Evolutionary conservation across 2,797 vertebrate genomes (phyloP).

Genomic region (Microctenopoma stevenorrisi): DNA sequence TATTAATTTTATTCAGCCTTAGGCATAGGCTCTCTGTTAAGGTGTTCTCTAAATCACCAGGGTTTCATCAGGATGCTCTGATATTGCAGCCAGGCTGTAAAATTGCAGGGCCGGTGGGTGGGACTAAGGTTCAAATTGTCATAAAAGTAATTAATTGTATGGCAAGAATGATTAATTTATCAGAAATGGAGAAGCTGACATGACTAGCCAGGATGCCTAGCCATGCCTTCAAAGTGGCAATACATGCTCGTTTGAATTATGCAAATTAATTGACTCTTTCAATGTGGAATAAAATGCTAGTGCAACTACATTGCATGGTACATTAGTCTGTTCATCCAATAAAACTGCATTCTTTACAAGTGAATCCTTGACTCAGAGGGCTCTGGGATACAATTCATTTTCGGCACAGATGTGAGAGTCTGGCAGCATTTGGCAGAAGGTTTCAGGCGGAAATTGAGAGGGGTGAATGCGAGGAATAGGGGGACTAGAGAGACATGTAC

Average conservation of each 20-base stretch:
- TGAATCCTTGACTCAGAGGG: conserved; percentile 87
- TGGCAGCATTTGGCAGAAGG: conserved; percentile 78
- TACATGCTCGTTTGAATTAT: conserved; percentile 96
- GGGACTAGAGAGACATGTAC: conserved; percentile 38
- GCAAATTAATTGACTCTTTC: conserved; percentile 99
- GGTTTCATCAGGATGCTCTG: conserved; percentile 89
- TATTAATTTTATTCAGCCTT: conserved; percentile 99
- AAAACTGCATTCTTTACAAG: conserved; percentile 92
- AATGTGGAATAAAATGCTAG: conserved; percentile 99
- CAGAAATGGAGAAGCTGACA: conserved; percentile 86
- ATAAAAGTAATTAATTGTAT: conserved; percentile 99
- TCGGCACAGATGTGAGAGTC: conserved; percentile 84
- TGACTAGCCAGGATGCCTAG: conserved; percentile 87
- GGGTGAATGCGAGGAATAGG: conserved; percentile 16
- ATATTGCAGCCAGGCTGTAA: conserved; percentile 90
- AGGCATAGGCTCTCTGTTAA: conserved; percentile 94
- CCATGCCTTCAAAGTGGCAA: conserved; percentile 93
- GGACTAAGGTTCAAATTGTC: conserved; percentile 93
- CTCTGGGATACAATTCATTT: conserved; percentile 89
- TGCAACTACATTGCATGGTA: conserved; percentile 97
- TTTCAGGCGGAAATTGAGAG: conserved; percentile 63
- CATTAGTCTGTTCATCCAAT: conserved; percentile 99
- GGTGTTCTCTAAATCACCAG: conserved; percentile 95
- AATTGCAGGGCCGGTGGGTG: conserved; percentile 82
- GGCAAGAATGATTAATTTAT: conserved; percentile 96